Evolutionary conservation across 2,797 vertebrate genomes (phyloP).

Genomic region (Leptodactylus fallax): DNA sequence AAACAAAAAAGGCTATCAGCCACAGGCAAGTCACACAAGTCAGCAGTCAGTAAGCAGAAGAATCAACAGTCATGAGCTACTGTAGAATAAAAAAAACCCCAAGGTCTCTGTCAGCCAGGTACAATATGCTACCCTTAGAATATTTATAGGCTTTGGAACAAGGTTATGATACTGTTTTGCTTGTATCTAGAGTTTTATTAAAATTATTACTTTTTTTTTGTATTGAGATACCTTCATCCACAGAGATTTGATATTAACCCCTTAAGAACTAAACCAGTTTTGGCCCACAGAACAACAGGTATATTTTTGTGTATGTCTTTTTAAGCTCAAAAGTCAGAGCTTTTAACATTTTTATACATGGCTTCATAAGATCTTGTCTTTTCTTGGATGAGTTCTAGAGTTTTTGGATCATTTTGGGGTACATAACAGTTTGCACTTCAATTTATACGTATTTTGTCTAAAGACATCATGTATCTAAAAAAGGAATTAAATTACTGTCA

Average conservation of each 20-base stretch:
- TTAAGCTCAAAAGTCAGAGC: too few species aligned
- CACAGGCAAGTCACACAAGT: slow-evolving; percentile 18
- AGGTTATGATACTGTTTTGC: background rate
- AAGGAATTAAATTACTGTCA: too few species aligned
- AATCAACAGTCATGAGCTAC: slow-evolving; percentile 6
- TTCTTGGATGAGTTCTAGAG: background rate
- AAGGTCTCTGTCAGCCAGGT: background rate
- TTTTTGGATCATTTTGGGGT: background rate
- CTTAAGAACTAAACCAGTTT: too few species aligned
- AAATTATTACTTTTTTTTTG: too few species aligned
- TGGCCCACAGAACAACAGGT: too few species aligned
- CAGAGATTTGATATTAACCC: too few species aligned
- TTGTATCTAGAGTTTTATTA: background rate
- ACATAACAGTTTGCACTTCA: background rate
- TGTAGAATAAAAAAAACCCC: background rate
- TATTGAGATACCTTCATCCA: too few species aligned
- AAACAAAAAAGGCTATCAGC: slow-evolving; percentile 39
- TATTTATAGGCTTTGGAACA: background rate
- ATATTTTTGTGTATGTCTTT: too few species aligned
- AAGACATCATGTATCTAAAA: too few species aligned
- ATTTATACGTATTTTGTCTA: too few species aligned
- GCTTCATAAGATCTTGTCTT: background rate
- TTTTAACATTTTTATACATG: background rate
- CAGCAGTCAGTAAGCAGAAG: slow-evolving; percentile 22
- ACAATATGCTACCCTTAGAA: background rate